phyloP scores from a whole-genome alignment of 2,888 invertebrate species.

The Himalopsyche anomala region DNA sequence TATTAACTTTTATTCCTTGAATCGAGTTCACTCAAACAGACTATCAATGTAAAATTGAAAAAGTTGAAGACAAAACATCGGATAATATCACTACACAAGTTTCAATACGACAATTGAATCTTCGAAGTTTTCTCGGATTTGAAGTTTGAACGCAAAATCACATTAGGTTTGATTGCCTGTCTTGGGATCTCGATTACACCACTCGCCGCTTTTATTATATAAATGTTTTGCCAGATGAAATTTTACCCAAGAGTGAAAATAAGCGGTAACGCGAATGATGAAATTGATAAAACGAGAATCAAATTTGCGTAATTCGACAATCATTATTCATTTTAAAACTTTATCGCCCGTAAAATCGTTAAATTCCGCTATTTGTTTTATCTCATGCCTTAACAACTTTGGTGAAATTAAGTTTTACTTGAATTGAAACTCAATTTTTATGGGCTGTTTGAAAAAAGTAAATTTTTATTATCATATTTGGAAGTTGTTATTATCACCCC shows the following conservation, averaged over 20 bases:
- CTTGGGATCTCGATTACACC: constrained; percentile 29
- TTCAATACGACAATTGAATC: constrained; percentile 30
- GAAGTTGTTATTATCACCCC: too few relatives aligned
- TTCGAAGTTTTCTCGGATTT: constrained; percentile 6
- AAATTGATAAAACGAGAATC: constrained; percentile 31
- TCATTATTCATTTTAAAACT: constrained; percentile 32
- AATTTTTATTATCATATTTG: too few relatives aligned
- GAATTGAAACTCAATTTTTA: too few relatives aligned
- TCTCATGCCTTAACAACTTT: constrained; percentile 18
- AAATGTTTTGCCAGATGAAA: constrained; percentile 6
- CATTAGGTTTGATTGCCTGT: constrained; percentile 34
- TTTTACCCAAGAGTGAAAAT: constrained; percentile 15
- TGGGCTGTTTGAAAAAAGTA: too few relatives aligned
- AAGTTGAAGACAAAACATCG: constrained; percentile 30
- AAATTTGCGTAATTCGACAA: constrained; percentile 26
- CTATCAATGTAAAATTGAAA: constrained; percentile 34
- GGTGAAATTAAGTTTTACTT: neutral
- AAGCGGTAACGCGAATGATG: constrained; percentile 9
- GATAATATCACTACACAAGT: constrained; percentile 17
- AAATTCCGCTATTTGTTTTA: constrained; percentile 10
- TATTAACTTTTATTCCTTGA: constrained; percentile 5
- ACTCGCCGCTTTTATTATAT: constrained; percentile 20
- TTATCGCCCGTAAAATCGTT: constrained; percentile 8
- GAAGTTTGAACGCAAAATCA: constrained; percentile 26
- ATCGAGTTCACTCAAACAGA: constrained; percentile 26